Percentiles rank a stretch among this genome's conserved stretches.
These are phyloP conservation scores for Melanerpes aurifrons DNA, from an alignment of 2,113 vertebrate genomes.

Conservation along the genomic window DNA sequence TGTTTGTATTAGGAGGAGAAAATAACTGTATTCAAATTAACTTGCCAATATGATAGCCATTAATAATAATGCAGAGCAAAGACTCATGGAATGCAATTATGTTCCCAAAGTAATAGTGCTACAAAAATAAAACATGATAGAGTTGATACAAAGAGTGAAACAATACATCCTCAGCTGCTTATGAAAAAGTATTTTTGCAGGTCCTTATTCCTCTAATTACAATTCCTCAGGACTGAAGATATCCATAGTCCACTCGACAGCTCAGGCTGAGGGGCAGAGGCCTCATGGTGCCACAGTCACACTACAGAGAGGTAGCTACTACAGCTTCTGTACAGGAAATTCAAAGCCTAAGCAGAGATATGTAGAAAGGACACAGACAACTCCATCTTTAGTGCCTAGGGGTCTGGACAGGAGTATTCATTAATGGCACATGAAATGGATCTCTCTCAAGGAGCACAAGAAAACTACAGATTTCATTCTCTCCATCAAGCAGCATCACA, in stretches of 20 bases:
- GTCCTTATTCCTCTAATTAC: not conserved
- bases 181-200: not conserved
- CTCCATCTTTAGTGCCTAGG: not conserved
- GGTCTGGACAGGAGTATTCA: not conserved
- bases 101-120: not conserved
- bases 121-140: not conserved
- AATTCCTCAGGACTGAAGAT: not conserved
- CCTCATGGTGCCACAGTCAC: not conserved
- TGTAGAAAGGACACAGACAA: not conserved
- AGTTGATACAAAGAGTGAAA: conserved; percentile 13
- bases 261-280: not conserved
- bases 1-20: conserved; percentile 57
- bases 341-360: not conserved
- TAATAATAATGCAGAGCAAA: conserved; percentile 38
- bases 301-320: not conserved
- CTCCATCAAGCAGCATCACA: not conserved
- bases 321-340: not conserved
- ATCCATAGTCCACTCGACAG: not conserved
- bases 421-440: not conserved
- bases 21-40: conserved; percentile 68
- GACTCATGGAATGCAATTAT: conserved; percentile 32
- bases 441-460: not conserved
- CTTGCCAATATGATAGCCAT: conserved; percentile 47
- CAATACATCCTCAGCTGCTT: not conserved
- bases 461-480: not conserved